phyloP scores from a whole-genome alignment of 2,888 invertebrate species.

The Scaptomyza caliginosa region DNA sequence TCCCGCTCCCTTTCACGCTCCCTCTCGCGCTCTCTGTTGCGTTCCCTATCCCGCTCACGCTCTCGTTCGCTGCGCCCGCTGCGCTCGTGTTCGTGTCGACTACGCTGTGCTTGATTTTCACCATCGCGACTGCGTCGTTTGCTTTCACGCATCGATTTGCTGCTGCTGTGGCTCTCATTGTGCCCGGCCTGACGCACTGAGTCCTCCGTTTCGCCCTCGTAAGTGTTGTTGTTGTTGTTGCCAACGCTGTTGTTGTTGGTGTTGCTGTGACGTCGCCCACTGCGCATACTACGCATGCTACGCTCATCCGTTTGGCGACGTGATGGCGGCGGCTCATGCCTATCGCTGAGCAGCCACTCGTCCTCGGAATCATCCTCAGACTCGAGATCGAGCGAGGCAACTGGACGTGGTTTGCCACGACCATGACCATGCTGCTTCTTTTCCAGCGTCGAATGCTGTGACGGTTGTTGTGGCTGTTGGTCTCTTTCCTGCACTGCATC shows the following conservation, averaged over 20 bases:
- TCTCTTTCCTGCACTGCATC: constrained; percentile 22
- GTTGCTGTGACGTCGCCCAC: constrained; percentile 55
- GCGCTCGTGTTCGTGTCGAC: constrained; percentile 35
- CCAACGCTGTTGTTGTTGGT: constrained; percentile 84
- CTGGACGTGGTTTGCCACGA: constrained; percentile 37
- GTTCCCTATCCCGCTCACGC: constrained; percentile 38
- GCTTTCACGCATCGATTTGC: constrained; percentile 46
- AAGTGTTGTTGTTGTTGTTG: constrained; percentile 84
- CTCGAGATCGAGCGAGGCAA: constrained; percentile 63
- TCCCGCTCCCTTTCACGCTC: constrained; percentile 36
- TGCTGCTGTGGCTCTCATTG: constrained; percentile 43
- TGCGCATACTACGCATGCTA: constrained; percentile 50
- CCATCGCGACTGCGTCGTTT: constrained; percentile 56
- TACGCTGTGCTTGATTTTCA: constrained; percentile 11
- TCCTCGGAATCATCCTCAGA: constrained; percentile 81
- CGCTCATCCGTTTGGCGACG: constrained; percentile 81
- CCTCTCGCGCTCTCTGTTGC: constrained; percentile 14
- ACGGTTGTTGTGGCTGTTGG: constrained; percentile 39
- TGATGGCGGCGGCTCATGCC: constrained; percentile 71
- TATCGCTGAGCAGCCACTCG: constrained; percentile 65
- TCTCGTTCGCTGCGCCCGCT: constrained; percentile 29
- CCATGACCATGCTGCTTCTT: constrained; percentile 28
- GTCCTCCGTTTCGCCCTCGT: constrained; percentile 89
- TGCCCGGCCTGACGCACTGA: constrained; percentile 62
- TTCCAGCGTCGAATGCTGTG: constrained; percentile 43